Evolutionary conservation across 2,113 vertebrate genomes (phyloP), one percentile per base, ranked within the genome.

Genomic region (Drymodes brunneopygia): DNA sequence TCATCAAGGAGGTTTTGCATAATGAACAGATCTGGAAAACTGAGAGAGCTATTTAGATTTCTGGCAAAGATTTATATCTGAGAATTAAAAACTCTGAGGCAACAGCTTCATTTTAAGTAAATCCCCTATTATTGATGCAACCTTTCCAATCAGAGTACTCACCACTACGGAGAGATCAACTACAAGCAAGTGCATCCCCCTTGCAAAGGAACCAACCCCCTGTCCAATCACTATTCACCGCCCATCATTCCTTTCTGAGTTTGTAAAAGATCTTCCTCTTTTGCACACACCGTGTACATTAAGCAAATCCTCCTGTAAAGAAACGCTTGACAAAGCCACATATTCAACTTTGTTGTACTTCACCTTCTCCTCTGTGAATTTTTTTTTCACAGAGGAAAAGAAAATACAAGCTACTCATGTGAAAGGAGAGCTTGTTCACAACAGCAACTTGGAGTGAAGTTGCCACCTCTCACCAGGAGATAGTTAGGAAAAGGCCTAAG

Each of bases 11-110:
- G 44, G 24, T 36, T 97, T 83, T 88, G 60, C 60, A 62, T 58
- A 94, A 91, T 61, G 66, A 93, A 70, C 33, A 78, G 20, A 83
- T 60, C 45, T 73, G 66, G 38, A 89, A 94, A 95, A 88, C 45
- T 83, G 64, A 88, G 78, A 86, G 42, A 70, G 18, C 31, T 92
- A 27, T 88, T 79, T 70, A 91, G 47, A 79, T 90, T 95, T 84
- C 73, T 77, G 80, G 45, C 17, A 70, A 94, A 92, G 54, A 93
- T 47, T 73, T 60, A 81, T 57, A 27, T 53, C 72, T 60, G 50
- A 85, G 42, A 94, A 91, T 89, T 95, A 50, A 93, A 83, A 92
- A 62, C 29, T 74, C 42, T 65, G 86, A 91, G 57, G 57, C 45
- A 79, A 54, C 2, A 28, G 66, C 67, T 94, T 90, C 5, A 67